A percentile compares a stretch with the other conserved stretches of the same genome.
Evolutionary conservation across 2,113 vertebrate genomes (phyloP).

Genomic region (Platichthys flesus): DNA sequence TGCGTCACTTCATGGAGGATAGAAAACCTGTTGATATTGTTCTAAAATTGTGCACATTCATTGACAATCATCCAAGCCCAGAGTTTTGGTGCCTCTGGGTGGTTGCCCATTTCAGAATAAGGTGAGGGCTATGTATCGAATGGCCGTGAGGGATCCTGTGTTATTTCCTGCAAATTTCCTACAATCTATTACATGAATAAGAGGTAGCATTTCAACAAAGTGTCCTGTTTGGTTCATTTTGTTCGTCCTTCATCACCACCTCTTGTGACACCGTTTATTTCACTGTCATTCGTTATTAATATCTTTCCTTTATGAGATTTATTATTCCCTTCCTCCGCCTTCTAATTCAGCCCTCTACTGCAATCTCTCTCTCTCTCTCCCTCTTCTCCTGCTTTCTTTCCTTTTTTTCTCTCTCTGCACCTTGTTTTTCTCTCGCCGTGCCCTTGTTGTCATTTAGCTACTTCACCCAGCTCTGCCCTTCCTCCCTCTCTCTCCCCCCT

Average conservation of each 20-base stretch:
- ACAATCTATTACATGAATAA: conserved; percentile 32
- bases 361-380: background rate
- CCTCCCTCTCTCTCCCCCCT: conserved; percentile 25
- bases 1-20: background rate
- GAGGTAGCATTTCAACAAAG: conserved; percentile 40
- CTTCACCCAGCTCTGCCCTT: conserved; percentile 48
- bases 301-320: conserved; percentile 70
- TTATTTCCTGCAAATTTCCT: conserved; percentile 54
- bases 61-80: background rate
- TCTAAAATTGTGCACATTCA: background rate
- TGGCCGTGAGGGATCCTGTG: conserved; percentile 24
- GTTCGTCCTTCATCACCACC: conserved; percentile 64
- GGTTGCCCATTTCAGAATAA: background rate
- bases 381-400: conserved; percentile 20
- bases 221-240: conserved; percentile 25
- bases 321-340: conserved; percentile 63
- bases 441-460: conserved; percentile 72
- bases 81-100: too few relatives aligned
- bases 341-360: conserved; percentile 55
- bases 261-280: conserved; percentile 63
- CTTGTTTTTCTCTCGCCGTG: conserved; percentile 61
- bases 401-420: conserved; percentile 15
- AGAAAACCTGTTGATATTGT: background rate
- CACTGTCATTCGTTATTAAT: conserved; percentile 69
- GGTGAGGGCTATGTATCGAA: conserved; percentile 1